Base-by-base conservation (phyloP, 2,113 vertebrate genomes). In the Pao palembangensis region DNA sequence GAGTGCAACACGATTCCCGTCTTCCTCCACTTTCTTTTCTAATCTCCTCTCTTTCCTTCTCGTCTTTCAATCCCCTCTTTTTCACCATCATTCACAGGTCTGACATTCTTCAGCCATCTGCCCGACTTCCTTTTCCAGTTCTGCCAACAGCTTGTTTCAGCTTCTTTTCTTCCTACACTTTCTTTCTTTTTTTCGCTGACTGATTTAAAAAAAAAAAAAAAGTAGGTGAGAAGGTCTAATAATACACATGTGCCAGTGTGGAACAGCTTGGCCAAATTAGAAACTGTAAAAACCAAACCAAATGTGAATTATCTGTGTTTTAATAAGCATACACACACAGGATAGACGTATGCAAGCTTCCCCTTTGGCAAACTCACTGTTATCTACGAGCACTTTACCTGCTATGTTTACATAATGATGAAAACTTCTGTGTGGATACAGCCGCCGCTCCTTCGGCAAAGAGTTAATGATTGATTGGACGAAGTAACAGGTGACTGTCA, bases 1-100 rank as follows among this genome's bases (percentile, higher is more conserved):
- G 42, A 75, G 69, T 69, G 60, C 72, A 80, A 83, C 75, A 68
- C 38, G 71, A 73, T 67, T 81, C 64, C 69, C 64, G 52, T 59
- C 70, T 68, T 76, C 59, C 20, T 69, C 53, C 50, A 42, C 20
- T 5, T 18, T 43, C 51, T 51, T 28, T 71, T 4, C 41, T 53
- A 5, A 21, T 21, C 12, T 52, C 28, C 16, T 6, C 51, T 47
- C 14, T 6, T 11, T 2, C 50, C 28, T 8, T 5, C 7, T 6
- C 6, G 17, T 2, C 2, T 16, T 25, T 20, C 21, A 34, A n/a
- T 17, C 31, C 0, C 10, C 6, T n/a, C 3, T 51, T 18, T 19
- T 38, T 38, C 34, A 38, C 34, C 34, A 12, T 38, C 28, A 7
- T 31, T 31, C 28, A 31, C 28, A 31, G 28, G 4, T 6, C 34